Conservation (phyloP, 2,888 invertebrate genomes). For the Acrobasis consociella region DNA sequence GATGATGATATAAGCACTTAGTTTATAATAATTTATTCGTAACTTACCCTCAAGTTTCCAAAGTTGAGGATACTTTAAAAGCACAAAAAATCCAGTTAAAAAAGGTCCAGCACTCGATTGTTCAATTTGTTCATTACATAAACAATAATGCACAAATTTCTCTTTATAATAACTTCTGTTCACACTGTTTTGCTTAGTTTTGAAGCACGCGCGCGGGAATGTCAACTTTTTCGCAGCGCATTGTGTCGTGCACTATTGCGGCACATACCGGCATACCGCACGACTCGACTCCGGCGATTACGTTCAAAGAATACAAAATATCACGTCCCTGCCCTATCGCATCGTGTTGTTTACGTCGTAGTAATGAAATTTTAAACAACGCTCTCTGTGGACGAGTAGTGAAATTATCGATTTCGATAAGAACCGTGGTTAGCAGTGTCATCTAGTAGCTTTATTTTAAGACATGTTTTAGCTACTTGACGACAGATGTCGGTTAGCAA, state of each 20-base stretch:
- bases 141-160: conserved; percentile 62
- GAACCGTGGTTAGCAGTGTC: background rate
- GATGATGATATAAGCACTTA: too few relatives aligned
- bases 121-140: conserved; percentile 57
- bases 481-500: conserved; percentile 1
- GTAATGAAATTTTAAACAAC: conserved; percentile 15
- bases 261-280: conserved; percentile 51
- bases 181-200: conserved; percentile 70
- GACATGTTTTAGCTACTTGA: background rate
- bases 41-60: conserved; percentile 55
- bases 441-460: background rate
- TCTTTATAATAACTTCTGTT: conserved; percentile 53
- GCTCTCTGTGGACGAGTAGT: conserved; percentile 45
- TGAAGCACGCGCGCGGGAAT: conserved; percentile 64
- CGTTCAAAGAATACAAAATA: conserved; percentile 74
- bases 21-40: conserved; percentile 24
- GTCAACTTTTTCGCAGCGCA: conserved; percentile 65
- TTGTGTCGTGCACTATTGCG: conserved; percentile 63
- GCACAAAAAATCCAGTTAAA: conserved; percentile 54
- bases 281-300: conserved; percentile 63
- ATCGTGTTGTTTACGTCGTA: background rate
- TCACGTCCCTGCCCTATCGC: conserved; percentile 22
- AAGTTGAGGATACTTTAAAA: conserved; percentile 31
- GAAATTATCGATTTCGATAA: background rate
- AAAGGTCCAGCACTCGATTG: conserved; percentile 51